Base-by-base conservation (phyloP, 2,113 vertebrate genomes). In the Hylia prasina region DNA sequence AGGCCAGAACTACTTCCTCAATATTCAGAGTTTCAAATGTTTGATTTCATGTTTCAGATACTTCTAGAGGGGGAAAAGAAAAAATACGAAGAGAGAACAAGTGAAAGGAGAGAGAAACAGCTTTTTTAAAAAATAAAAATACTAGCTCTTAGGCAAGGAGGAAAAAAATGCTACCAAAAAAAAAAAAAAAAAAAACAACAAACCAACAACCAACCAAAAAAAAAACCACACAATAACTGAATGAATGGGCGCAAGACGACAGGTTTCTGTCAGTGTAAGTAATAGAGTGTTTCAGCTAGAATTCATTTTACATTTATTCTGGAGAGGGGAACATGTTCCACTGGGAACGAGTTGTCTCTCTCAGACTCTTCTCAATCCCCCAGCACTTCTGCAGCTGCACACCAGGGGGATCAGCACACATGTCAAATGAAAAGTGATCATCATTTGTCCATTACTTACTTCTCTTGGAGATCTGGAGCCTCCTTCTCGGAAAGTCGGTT, bases 401-500 rank as follows among this genome's bases (percentile, higher is more conserved):
- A 48, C 11, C 39, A 73, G 18, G 42, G 28, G 39, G 54, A 86
- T n/a, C 35, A 83, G 44, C 10, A 56, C 35, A 90, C 7, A 39
- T 35, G 61, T 39, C 27, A 89, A 83, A 80, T 35, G 23, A 19
- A 90, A 88, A 75, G 16, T 6, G 63, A 37, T 18, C 0, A 0
- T 23, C 25, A 17, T 48, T 60, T 73, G 10, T 60, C 64, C 63
- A 53, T 73, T 94, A 98, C 99, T 98, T 97, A 99, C 99, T 93
- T 99, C 99, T 98, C 99, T 98, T 65, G 99, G 98, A 82, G 98
- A 99, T 65, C 99, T 98, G 23, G 99, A 99, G 33, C 98, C 98
- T 70, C 99, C 99, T 96, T 99, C 99, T 95, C 99, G 98, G 96
- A 99, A 99, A n/a, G 99, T 99, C 3, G 99, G 99, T 89, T 99